A percentile compares a stretch with the other conserved stretches of the same genome.
Conservation (phyloP, 2,113 vertebrate species). For the Saccopteryx leptura region DNA sequence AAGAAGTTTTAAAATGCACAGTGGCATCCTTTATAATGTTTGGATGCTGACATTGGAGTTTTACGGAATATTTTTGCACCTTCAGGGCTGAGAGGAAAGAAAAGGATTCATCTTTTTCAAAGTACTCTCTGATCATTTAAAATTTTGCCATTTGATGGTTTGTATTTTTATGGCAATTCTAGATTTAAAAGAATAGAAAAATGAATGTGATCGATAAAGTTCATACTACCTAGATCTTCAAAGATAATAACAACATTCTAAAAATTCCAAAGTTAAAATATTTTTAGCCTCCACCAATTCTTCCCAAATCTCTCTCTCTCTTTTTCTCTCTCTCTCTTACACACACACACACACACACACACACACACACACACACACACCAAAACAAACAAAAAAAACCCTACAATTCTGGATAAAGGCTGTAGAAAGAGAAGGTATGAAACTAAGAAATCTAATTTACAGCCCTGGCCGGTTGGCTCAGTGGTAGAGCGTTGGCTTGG, state of each 20-base stretch:
- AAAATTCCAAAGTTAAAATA: background rate
- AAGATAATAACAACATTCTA: background rate
- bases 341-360: too few species aligned
- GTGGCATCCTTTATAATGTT: constrained; percentile 23
- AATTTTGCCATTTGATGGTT: background rate
- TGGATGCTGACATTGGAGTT: constrained; percentile 41
- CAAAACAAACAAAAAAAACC: background rate
- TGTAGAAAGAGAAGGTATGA: background rate
- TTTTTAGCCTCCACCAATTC: background rate
- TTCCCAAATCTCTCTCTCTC: background rate
- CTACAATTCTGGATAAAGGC: background rate
- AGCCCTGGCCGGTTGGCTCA: too few species aligned
- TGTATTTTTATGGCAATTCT: background rate
- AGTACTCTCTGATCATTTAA: constrained; percentile 55
- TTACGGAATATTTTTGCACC: constrained; percentile 61
- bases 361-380: too few species aligned
- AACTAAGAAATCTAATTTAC: background rate
- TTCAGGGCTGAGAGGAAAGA: background rate
- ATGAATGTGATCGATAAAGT: background rate
- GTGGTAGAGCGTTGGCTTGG: too few species aligned
- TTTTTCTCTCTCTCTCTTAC: too few species aligned
- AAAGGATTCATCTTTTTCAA: background rate
- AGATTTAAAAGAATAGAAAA: constrained; percentile 27
- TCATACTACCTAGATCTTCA: background rate
- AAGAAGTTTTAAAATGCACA: background rate